These are phyloP conservation scores for Protodeltote pygarga DNA, from an alignment of 2,888 invertebrate genomes.

Conservation along the genomic window DNA sequence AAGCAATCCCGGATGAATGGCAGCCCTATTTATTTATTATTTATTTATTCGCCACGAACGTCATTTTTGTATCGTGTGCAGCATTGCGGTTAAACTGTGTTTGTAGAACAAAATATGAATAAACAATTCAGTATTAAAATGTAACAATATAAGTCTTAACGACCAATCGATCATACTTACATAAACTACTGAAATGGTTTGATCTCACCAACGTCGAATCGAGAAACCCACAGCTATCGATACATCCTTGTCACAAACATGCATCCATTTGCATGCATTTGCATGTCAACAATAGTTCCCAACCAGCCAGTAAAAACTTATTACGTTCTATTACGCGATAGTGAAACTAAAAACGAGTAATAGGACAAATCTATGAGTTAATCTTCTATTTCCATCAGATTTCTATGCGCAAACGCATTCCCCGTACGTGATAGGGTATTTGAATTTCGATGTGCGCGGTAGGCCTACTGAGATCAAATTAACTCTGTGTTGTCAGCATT, in stretches of 20 bases:
- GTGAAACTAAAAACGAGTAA: constrained; percentile 41
- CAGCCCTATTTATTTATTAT: too few relatives aligned
- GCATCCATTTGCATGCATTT: constrained; percentile 27
- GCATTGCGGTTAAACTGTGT: too few relatives aligned
- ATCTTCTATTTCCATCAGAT: constrained; percentile 35
- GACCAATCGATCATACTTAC: neutral
- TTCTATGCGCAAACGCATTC: constrained; percentile 40
- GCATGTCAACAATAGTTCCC: constrained; percentile 36
- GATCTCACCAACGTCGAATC: constrained; percentile 14
- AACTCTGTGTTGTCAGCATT: constrained; percentile 31
- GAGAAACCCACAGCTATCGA: constrained; percentile 1
- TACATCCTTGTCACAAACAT: constrained; percentile 17
- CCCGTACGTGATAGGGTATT: constrained; percentile 40
- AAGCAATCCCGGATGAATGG: too few relatives aligned
- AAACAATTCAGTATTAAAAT: too few relatives aligned
- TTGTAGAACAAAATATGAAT: too few relatives aligned
- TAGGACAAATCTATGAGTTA: constrained; percentile 28
- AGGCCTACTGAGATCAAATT: constrained; percentile 50
- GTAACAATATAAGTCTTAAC: neutral
- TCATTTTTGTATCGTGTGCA: too few relatives aligned
- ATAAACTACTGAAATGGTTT: constrained; percentile 10
- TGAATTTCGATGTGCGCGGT: constrained; percentile 29
- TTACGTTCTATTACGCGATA: constrained; percentile 41
- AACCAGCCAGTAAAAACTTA: constrained; percentile 28
- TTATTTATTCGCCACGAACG: too few relatives aligned